Conservation (phyloP, 2,888 invertebrate genomes). For the Oscheius sp. region DNA sequence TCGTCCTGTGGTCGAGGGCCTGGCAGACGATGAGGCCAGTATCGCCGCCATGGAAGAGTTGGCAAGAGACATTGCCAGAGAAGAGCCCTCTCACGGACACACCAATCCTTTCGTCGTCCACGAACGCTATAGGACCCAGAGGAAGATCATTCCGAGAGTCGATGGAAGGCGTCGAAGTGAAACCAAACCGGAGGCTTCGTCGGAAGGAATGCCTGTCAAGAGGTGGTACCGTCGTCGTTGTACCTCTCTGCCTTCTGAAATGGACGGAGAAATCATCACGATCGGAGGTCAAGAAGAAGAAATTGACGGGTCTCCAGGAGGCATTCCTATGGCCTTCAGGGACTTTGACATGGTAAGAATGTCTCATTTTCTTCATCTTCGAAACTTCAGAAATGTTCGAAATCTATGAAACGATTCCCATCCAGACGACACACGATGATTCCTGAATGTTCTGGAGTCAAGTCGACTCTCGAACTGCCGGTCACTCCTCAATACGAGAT, state of each 20-base stretch:
- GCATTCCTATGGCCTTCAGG: slow-evolving; percentile 47
- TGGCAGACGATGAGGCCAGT: slow-evolving; percentile 31
- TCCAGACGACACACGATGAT: slow-evolving; percentile 46
- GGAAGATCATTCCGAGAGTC: slow-evolving; percentile 44
- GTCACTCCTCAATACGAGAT: not conserved
- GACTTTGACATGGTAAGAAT: slow-evolving; percentile 43
- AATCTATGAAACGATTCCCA: slow-evolving; percentile 46
- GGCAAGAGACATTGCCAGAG: slow-evolving; percentile 41
- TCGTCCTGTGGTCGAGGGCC: slow-evolving; percentile 41
- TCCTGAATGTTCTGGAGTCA: slow-evolving; percentile 35
- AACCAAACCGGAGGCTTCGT: slow-evolving; percentile 37
- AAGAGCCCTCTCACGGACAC: slow-evolving; percentile 34
- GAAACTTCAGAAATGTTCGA: slow-evolving; percentile 41
- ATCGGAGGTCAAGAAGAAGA: slow-evolving; percentile 23
- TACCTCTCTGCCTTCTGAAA: slow-evolving; percentile 44
- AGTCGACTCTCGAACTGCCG: slow-evolving; percentile 26
- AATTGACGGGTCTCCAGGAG: slow-evolving; percentile 35
- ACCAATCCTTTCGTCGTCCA: slow-evolving; percentile 44
- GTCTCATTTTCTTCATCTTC: not conserved
- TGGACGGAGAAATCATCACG: slow-evolving; percentile 11
- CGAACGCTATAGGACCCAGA: slow-evolving; percentile 42
- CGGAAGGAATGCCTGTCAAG: slow-evolving; percentile 7
- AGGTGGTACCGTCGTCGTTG: slow-evolving; percentile 41
- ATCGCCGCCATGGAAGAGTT: slow-evolving; percentile 41
- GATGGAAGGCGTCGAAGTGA: slow-evolving; percentile 41